These are phyloP conservation scores for Lemur catta DNA, from an alignment of 2,797 vertebrate genomes.

Conservation along the genomic window DNA sequence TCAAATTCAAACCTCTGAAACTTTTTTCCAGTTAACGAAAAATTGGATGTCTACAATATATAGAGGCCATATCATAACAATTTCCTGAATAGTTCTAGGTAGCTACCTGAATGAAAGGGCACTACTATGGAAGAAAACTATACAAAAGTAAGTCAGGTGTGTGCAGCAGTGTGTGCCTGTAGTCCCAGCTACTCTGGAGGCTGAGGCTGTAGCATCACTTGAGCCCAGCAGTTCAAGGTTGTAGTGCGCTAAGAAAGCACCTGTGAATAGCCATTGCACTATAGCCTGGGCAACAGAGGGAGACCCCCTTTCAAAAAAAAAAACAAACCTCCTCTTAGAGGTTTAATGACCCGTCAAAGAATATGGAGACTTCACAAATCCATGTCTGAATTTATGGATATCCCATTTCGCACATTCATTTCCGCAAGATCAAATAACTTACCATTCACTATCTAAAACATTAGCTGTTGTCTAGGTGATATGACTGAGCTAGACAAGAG, in stretches of 20 bases:
- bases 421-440: not conserved
- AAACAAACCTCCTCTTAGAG: not conserved
- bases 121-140: not conserved
- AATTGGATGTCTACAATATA: not conserved
- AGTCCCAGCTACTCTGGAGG: not conserved
- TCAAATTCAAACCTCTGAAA: constrained; percentile 30
- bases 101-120: constrained; percentile 8
- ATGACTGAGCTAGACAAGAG: not conserved
- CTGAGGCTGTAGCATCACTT: not conserved
- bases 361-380: not conserved
- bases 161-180: not conserved
- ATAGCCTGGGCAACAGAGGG: not conserved
- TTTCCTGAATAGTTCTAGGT: not conserved
- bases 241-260: not conserved
- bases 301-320: not conserved
- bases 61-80: not conserved
- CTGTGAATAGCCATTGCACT: not conserved
- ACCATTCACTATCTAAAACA: not conserved
- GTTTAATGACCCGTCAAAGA: not conserved
- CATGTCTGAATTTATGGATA: not conserved
- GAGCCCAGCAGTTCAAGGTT: not conserved
- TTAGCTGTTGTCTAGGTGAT: not conserved
- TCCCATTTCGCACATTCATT: not conserved
- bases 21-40: constrained; percentile 22
- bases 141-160: not conserved